Evolutionary conservation across 2,888 invertebrate genomes (phyloP).

Genomic region (Gryllus longicercus): DNA sequence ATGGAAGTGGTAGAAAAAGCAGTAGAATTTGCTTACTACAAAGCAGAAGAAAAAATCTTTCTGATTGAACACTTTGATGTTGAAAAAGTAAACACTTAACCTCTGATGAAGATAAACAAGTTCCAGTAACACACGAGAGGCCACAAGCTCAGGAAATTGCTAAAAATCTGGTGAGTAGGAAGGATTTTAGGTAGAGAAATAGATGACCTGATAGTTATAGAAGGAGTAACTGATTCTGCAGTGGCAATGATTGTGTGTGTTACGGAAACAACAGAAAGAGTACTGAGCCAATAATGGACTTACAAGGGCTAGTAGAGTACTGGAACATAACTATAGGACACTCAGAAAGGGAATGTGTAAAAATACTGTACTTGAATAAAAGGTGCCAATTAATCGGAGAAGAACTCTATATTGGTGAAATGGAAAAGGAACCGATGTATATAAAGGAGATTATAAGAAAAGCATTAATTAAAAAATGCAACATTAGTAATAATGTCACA

Average conservation of each 20-base stretch:
- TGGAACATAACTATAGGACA: neutral
- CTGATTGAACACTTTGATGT: too few species aligned
- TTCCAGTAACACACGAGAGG: slow-evolving; percentile 18
- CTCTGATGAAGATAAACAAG: too few species aligned
- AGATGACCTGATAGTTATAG: slow-evolving; percentile 24
- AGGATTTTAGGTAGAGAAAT: slow-evolving; percentile 24
- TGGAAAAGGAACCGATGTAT: neutral
- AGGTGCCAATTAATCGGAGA: neutral
- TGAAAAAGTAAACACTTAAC: too few species aligned
- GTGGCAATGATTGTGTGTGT: slow-evolving; percentile 22
- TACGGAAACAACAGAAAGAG: slow-evolving; percentile 10
- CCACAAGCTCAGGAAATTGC: slow-evolving; percentile 20
- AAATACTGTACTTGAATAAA: slow-evolving; percentile 19
- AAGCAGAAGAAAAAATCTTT: too few species aligned
- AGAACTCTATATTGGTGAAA: slow-evolving; percentile 3
- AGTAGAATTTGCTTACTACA: too few species aligned
- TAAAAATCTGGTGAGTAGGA: slow-evolving; percentile 26
- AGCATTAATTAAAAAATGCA: slow-evolving; percentile 24
- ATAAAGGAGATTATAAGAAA: slow-evolving; percentile 18
- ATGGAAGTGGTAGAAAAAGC: too few species aligned
- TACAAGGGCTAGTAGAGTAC: slow-evolving; percentile 21
- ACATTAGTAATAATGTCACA: slow-evolving; percentile 26
- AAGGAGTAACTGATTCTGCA: slow-evolving; percentile 26
- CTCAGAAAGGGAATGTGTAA: slow-evolving; percentile 20
- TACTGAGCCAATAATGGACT: slow-evolving; percentile 24